Conservation (phyloP, 2,113 vertebrate species). For the Elaphurus davidianus region DNA sequence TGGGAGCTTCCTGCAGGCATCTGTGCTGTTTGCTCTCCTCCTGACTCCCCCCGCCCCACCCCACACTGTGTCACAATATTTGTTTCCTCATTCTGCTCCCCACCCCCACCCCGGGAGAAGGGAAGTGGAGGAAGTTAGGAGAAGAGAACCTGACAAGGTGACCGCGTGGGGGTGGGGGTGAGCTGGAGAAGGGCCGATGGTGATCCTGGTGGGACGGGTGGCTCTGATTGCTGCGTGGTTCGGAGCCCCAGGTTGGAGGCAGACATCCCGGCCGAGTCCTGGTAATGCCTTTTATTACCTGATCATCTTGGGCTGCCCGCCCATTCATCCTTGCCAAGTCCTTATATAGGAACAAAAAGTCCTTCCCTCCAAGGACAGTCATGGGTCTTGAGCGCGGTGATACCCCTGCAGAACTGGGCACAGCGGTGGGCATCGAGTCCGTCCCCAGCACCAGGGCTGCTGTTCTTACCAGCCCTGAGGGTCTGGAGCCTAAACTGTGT, state of each 20-base stretch:
- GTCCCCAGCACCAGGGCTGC: rapidly evolving
- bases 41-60: too few relatives aligned
- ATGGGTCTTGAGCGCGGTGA: not conserved
- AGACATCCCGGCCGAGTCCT: not conserved
- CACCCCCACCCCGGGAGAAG: not conserved
- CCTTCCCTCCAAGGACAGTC: not conserved
- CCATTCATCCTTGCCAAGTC: too few relatives aligned
- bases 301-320: too few relatives aligned
- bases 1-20: not conserved
- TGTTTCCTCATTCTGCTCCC: slow-evolving; percentile 27
- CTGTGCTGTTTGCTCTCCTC: too few relatives aligned
- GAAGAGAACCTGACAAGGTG: not conserved
- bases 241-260: not conserved
- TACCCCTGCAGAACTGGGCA: rapidly evolving
- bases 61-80: not conserved
- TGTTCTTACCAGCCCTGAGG: too few relatives aligned
- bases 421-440: rapidly evolving
- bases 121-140: not conserved
- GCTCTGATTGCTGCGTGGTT: rapidly evolving
- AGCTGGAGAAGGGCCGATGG: not conserved
- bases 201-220: rapidly evolving
- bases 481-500: not conserved
- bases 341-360: not conserved
- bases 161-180: not conserved
- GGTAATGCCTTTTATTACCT: not conserved